These are phyloP conservation scores for Xiphias gladius DNA, from an alignment of 2,113 vertebrate species.

Conservation along the genomic window DNA sequence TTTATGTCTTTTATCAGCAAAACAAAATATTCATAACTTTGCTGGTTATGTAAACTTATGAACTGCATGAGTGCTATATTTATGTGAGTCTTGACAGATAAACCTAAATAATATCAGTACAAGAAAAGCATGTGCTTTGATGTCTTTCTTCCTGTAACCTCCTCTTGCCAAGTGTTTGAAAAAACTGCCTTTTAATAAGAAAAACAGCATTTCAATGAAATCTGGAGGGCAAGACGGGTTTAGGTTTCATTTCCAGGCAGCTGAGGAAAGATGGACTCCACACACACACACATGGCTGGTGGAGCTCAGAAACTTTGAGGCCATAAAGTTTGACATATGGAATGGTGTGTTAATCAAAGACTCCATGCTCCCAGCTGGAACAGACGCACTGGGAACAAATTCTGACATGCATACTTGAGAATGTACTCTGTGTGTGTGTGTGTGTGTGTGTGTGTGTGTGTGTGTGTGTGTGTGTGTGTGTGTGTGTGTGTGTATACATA, in stretches of 20 bases:
- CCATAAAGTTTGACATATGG: constrained; percentile 76
- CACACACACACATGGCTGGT: constrained; percentile 42
- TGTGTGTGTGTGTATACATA: no score
- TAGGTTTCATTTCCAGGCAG: constrained; percentile 55
- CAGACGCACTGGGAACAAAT: constrained; percentile 66
- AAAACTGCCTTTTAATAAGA: constrained; percentile 4
- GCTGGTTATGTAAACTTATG: neutral
- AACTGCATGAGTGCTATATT: neutral
- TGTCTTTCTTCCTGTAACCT: neutral
- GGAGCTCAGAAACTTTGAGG: constrained; percentile 56
- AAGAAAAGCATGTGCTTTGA: neutral
- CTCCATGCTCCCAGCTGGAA: constrained; percentile 68
- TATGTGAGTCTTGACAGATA: neutral
- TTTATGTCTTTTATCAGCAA: neutral
- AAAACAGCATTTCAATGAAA: constrained; percentile 14
- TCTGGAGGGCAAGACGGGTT: constrained; percentile 36
- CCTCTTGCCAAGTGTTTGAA: neutral
- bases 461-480: neutral
- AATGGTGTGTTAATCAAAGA: constrained; percentile 78
- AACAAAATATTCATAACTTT: neutral
- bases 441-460: constrained; percentile 16
- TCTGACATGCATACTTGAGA: constrained; percentile 63
- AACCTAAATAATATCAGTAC: neutral
- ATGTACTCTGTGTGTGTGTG: constrained; percentile 37
- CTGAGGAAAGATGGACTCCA: constrained; percentile 35